Percentiles rank a stretch among this genome's conserved stretches.
Conservation (phyloP, 2,888 invertebrate species). For the Melikaiella ostensackeni region DNA sequence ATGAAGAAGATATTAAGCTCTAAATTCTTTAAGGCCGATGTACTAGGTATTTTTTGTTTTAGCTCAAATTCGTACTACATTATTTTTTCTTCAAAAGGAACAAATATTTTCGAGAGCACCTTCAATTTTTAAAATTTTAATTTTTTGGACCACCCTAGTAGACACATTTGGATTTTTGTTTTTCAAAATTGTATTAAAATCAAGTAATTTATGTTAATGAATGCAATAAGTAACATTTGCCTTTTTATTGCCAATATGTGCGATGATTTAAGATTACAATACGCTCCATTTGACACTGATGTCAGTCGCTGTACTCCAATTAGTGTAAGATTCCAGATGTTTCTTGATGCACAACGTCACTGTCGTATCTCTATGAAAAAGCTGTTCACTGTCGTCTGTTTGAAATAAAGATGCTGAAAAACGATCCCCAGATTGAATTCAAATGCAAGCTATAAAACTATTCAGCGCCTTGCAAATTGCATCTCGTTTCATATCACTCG, state of each 20-base stretch:
- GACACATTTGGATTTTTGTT: neutral
- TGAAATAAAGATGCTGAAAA: constrained; percentile 16
- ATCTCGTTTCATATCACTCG: neutral
- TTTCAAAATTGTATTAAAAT: neutral
- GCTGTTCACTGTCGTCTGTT: neutral
- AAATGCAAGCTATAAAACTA: neutral
- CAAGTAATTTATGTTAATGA: constrained; percentile 15
- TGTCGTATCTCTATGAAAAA: constrained; percentile 26
- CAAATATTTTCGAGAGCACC: no score
- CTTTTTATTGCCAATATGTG: constrained; percentile 19
- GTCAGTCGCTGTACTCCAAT: constrained; percentile 47
- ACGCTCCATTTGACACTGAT: constrained; percentile 44
- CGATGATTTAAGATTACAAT: constrained; percentile 30
- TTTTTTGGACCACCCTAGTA: no score
- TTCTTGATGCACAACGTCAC: constrained; percentile 41
- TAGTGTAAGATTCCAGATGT: constrained; percentile 45
- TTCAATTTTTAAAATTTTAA: no score
- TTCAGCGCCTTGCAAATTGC: neutral
- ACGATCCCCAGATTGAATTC: neutral
- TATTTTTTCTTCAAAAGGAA: no score
- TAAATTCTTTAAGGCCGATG: no score
- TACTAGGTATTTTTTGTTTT: no score
- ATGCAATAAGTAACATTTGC: neutral
- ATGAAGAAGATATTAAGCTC: no score
- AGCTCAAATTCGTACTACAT: no score